Evolutionary conservation across 2,797 vertebrate genomes (phyloP).

Genomic region (Protosalanx chinensis): DNA sequence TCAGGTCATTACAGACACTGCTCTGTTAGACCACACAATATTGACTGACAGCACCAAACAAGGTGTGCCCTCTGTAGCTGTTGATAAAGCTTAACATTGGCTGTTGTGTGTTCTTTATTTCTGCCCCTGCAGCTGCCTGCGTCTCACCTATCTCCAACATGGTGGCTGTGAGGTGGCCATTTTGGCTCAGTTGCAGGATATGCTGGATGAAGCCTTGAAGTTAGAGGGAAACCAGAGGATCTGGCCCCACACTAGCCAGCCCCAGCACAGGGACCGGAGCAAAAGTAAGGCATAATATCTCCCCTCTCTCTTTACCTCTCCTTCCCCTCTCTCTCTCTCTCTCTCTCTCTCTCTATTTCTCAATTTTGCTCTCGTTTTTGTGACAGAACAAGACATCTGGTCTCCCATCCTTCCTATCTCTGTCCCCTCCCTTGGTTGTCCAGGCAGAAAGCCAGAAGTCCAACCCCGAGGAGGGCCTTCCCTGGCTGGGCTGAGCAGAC

Average conservation of each 20-base stretch:
- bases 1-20: slow-evolving; percentile 42
- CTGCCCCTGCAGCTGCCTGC: slow-evolving; percentile 41
- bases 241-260: background rate
- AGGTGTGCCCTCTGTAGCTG: too few relatives aligned
- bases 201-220: slow-evolving; percentile 50
- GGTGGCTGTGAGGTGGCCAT: slow-evolving; percentile 56
- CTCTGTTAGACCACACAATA: background rate
- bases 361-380: background rate
- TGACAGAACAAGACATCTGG: too few relatives aligned
- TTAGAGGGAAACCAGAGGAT: slow-evolving; percentile 45
- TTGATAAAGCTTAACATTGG: background rate
- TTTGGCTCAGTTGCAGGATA: slow-evolving; percentile 50
- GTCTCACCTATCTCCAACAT: slow-evolving; percentile 54
- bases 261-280: slow-evolving; percentile 24
- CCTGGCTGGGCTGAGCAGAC: slow-evolving; percentile 30
- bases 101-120: slow-evolving; percentile 1
- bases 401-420: background rate
- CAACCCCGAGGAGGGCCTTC: background rate
- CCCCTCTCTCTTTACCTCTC: background rate
- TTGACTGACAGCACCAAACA: background rate
- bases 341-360: background rate
- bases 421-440: background rate
- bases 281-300: slow-evolving; percentile 24
- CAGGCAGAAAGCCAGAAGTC: background rate
- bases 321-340: background rate